These are phyloP conservation scores for Sthenelais limicola DNA, from an alignment of 2,888 invertebrate species.

Conservation along the genomic window DNA sequence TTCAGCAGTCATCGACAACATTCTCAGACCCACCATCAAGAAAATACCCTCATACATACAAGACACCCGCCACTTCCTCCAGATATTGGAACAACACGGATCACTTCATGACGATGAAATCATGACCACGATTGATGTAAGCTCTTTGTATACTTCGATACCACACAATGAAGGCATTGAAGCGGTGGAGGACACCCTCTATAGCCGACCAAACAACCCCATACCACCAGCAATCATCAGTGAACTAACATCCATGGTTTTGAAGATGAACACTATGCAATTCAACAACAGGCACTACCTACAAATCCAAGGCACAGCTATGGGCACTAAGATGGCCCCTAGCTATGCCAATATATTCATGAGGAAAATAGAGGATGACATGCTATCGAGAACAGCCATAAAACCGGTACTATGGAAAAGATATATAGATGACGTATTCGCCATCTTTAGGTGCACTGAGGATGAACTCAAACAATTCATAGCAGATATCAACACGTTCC, in stretches of 20 bases:
- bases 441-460: constrained; percentile 10
- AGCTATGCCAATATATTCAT: constrained; percentile 10
- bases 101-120: neutral
- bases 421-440: constrained; percentile 8
- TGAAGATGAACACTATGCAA: neutral
- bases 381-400: neutral
- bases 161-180: too few relatives aligned
- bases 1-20: neutral
- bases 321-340: constrained; percentile 13
- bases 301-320: constrained; percentile 14
- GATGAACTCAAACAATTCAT: neutral
- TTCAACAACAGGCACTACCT: neutral
- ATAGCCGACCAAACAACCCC: neutral
- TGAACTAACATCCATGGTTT: neutral
- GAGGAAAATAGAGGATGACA: neutral
- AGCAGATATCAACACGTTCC: neutral
- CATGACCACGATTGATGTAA: constrained; percentile 11
- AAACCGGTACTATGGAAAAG: neutral
- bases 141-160: constrained; percentile 5
- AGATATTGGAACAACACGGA: too few relatives aligned
- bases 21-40: neutral
- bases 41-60: neutral
- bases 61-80: neutral
- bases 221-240: neutral
- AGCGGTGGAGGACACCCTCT: neutral